These are phyloP conservation scores for Lepidochitona cinerea DNA, from an alignment of 2,888 invertebrate genomes.

Conservation along the genomic window DNA sequence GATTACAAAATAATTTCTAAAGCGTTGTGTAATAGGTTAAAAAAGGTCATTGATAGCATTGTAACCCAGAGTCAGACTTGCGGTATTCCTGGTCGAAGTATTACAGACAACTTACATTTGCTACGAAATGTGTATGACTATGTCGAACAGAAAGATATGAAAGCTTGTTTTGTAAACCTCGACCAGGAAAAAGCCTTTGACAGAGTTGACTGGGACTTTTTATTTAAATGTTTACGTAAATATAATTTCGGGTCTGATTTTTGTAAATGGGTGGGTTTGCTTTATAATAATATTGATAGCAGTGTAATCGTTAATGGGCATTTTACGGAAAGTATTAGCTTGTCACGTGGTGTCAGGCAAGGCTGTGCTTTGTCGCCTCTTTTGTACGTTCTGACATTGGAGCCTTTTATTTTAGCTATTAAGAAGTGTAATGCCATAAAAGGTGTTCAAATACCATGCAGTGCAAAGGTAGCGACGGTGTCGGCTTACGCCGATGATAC, in stretches of 20 bases:
- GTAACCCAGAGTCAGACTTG: conserved; percentile 36
- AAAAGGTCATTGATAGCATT: conserved; percentile 26
- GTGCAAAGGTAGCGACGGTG: conserved; percentile 2
- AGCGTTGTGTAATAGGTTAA: conserved; percentile 26
- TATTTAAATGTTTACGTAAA: conserved; percentile 29
- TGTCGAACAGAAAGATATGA: conserved; percentile 31
- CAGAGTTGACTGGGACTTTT: conserved; percentile 32
- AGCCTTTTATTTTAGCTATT: neutral
- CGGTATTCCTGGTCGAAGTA: conserved; percentile 32
- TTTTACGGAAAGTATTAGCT: neutral
- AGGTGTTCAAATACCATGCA: conserved; percentile 21
- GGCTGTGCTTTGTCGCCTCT: neutral
- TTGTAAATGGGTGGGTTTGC: conserved; percentile 33
- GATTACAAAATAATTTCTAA: conserved; percentile 42
- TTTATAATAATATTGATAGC: conserved; percentile 21
- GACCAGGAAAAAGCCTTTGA: conserved; percentile 48
- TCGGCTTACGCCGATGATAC: conserved; percentile 20
- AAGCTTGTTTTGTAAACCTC: conserved; percentile 29
- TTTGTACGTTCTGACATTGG: neutral
- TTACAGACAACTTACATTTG: conserved; percentile 37
- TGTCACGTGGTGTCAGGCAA: neutral
- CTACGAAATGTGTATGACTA: conserved; percentile 32
- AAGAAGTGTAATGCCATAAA: neutral
- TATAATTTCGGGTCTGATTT: conserved; percentile 36
- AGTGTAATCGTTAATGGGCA: neutral